Evolutionary conservation across 2,888 invertebrate species (phyloP), one percentile per base, ranked within the genome.

Genomic region (Melanostoma mellinum): DNA sequence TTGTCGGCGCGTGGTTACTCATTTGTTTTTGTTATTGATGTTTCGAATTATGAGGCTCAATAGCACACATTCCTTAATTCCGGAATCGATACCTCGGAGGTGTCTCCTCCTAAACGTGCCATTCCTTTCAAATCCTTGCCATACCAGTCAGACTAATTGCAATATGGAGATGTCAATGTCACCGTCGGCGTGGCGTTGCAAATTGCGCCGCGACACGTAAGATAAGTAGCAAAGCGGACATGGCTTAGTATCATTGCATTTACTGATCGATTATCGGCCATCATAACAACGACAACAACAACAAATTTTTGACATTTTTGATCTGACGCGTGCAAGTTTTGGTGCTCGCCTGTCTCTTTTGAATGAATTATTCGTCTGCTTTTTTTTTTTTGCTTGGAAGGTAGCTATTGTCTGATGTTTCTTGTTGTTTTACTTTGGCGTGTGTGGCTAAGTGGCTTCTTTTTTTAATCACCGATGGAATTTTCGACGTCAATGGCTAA

Each of bases 1-100:
- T 82, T 58, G 84, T 71, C 67, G 67, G 52, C 84, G 84, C 84
- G 79, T 84, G 82, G 82, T 84, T 84, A 79, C 74, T 79, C 79
- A 79, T 79, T 84, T 84, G 84, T 84, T 84, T 79, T 82, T 60
- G 73, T 74, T 63, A 8, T 46, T 79, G 53, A 42, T 35, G 9
- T 56, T 32, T 46, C 20, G 8, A 32, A 33, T 32, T 65, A 58
- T 53, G 44, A 68, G 61, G 44, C 44, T 52, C 44, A n/a, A 38
- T 53, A n/a, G 42, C 46, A 32, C 30, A 46, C 63, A 73, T 77
- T 69, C 73, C 77, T 50, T 6, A n/a, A 67, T 50, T 69, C 73
- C 77, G 50, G 9, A 20, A 67, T 50, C 20, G 46, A 36, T 61
- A 35, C 63, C 3, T 33, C 3, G 44, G 30, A 44, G 42, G 60